Evolutionary conservation across 2,888 invertebrate genomes (phyloP), one percentile per base, ranked within the genome.

Genomic region (Lymantria monacha): DNA sequence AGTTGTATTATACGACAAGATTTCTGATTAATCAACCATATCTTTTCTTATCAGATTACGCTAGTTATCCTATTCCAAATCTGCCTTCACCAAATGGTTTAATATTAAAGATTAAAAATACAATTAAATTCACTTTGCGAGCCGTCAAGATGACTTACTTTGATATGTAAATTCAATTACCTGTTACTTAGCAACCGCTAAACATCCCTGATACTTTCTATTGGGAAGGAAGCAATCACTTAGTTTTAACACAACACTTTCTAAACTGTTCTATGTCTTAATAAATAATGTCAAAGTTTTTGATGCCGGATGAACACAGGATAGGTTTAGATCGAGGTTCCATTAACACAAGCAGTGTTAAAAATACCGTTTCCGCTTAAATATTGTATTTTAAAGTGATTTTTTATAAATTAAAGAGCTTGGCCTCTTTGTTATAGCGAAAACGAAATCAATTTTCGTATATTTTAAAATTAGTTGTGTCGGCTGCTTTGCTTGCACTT

Each of bases 221-320:
- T 55, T 69, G 65, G 22, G 64, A 69, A 81, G 81, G 80, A 81
- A 79, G 75, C 64, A 60, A 75, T 74, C 71, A 67, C 53, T 74
- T 63, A 61, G 57, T 61, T 61, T 63, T 51, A 53, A 44, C 55
- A 54, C 51, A 47, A 53, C 55, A 64, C 74, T 76, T 76, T 78
- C 75, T 64, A 75, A 72, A 63, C 48, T 50, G 47, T 58, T 57
- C 49, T 61, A 54, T 51, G 63, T 51, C 53, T 12, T n/a, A 57
- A 47, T 41, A 43, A 48, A 45, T 52, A 12, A 46, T 22, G 43
- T 48, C n/a, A 47, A 56, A 54, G 42, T 38, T 51, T 61, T 60
- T 44, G 55, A 43, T 45, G 44, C 45, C 55, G 45, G 51, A 51
- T 45, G 48, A 50, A 15, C 40, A 46, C 57, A 60, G 63, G 63